These are phyloP conservation scores for Cheilosia urbana DNA, from an alignment of 2,888 invertebrate genomes.

Conservation along the genomic window DNA sequence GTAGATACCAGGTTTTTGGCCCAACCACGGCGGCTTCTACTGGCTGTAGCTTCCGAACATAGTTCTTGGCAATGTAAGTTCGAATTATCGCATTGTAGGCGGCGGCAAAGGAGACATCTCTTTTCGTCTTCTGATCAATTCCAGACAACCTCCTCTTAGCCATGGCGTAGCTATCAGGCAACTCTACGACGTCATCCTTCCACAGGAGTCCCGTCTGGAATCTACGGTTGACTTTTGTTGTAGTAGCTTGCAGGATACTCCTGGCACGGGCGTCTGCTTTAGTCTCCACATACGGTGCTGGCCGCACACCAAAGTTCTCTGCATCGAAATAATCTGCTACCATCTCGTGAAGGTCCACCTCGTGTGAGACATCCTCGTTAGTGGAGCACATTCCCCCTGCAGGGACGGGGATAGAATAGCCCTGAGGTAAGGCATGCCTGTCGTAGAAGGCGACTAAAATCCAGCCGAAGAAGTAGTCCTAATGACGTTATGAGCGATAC, in stretches of 20 bases:
- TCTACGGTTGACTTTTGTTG: conserved; percentile 12
- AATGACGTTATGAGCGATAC: no score
- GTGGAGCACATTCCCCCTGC: no score
- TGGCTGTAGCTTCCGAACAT: no score
- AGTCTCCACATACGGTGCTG: neutral
- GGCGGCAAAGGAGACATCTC: no score
- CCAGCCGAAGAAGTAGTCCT: no score
- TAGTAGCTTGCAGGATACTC: neutral
- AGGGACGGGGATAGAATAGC: no score
- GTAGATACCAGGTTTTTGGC: conserved; percentile 76
- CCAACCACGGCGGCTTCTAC: neutral
- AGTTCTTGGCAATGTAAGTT: no score
- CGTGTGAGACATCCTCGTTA: no score
- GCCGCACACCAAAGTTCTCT: conserved; percentile 18
- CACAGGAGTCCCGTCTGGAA: conserved; percentile 57
- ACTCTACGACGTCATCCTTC: conserved; percentile 43
- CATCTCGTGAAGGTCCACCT: neutral
- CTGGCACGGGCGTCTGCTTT: conserved; percentile 2
- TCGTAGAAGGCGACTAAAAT: no score
- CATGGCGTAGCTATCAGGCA: conserved; percentile 59
- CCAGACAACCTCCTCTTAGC: conserved; percentile 48
- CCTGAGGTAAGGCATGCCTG: no score
- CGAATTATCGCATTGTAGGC: no score
- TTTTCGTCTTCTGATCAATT: neutral
- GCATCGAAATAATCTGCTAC: conserved; percentile 24